phyloP scores from a whole-genome alignment of 1,140 invertebrate genomes.

The Zaprionus gabonicus region DNA sequence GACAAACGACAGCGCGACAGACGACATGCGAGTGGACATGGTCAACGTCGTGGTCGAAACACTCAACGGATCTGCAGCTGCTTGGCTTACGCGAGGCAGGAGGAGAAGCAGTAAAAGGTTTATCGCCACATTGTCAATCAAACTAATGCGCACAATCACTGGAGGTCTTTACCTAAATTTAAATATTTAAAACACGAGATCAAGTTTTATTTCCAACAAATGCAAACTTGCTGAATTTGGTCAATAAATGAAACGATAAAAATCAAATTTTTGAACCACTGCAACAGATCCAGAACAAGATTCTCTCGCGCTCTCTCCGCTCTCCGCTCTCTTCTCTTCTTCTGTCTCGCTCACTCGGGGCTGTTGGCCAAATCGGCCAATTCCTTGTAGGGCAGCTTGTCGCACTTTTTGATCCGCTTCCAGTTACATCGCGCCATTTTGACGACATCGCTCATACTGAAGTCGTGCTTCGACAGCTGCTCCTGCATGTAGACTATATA shows the following conservation, averaged over 20 bases:
- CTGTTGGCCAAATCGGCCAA: slow-evolving; percentile 10
- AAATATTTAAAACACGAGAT: neutral
- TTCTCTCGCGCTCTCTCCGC: neutral
- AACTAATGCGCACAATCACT: neutral
- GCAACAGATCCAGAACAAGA: neutral
- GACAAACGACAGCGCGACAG: slow-evolving; percentile 1
- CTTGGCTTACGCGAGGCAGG: slow-evolving; percentile 54
- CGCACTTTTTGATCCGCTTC: slow-evolving; percentile 3
- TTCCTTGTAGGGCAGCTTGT: slow-evolving; percentile 30
- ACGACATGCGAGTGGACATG: slow-evolving; percentile 47
- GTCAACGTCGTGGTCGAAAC: slow-evolving; percentile 55
- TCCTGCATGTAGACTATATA: slow-evolving; percentile 26
- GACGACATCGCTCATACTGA: slow-evolving; percentile 2
- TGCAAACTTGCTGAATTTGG: neutral
- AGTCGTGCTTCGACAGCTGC: neutral
- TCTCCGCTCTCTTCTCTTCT: neutral
- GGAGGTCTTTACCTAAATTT: too few relatives aligned
- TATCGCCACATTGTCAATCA: slow-evolving; percentile 65
- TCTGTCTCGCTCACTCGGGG: neutral
- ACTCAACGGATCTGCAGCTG: slow-evolving; percentile 47
- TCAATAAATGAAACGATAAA: slow-evolving; percentile 9
- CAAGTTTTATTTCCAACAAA: neutral
- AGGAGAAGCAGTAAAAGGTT: slow-evolving; percentile 15
- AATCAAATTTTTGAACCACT: neutral
- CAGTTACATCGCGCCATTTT: slow-evolving; percentile 13